Percentiles rank a stretch among this genome's conserved stretches.
Evolutionary conservation across 2,888 invertebrate genomes (phyloP).

Genomic region (Stenoptilia bipunctidactyla): DNA sequence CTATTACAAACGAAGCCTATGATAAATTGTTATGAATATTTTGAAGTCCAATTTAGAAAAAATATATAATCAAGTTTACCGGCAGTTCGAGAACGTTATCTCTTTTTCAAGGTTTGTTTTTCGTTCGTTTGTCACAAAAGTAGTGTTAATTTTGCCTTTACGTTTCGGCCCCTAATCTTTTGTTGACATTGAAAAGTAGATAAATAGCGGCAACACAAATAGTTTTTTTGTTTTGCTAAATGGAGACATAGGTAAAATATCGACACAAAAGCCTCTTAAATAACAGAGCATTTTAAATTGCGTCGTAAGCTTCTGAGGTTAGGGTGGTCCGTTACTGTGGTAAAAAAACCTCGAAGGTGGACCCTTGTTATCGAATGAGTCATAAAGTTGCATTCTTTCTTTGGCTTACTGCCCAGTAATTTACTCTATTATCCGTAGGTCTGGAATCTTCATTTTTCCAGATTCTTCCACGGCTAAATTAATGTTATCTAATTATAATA

Average conservation of each 20-base stretch:
- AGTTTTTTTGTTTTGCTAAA: not conserved
- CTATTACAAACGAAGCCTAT: no score
- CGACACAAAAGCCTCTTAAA: no score
- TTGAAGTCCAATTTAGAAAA: no score
- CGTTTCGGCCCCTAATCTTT: not conserved
- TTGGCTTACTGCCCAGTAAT: slow-evolving; percentile 42
- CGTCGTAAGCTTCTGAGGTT: slow-evolving; percentile 7
- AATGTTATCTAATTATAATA: slow-evolving; percentile 1
- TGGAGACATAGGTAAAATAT: slow-evolving; percentile 1
- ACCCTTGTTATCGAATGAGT: slow-evolving; percentile 38
- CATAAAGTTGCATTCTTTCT: slow-evolving; percentile 38
- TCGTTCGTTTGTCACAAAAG: no score
- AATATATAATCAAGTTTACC: no score
- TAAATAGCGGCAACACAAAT: not conserved
- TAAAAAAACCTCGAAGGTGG: slow-evolving; percentile 26
- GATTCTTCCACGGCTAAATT: no score
- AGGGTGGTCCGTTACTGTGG: slow-evolving; percentile 28
- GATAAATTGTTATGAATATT: no score
- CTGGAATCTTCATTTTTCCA: no score
- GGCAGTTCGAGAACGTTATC: no score
- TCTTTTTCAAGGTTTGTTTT: no score
- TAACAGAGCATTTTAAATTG: slow-evolving; percentile 3
- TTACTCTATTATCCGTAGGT: no score
- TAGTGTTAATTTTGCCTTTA: not conserved
- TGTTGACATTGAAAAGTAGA: not conserved